These are phyloP conservation scores for Ormyrus rosae DNA, from an alignment of 2,888 invertebrate species.

Conservation along the genomic window DNA sequence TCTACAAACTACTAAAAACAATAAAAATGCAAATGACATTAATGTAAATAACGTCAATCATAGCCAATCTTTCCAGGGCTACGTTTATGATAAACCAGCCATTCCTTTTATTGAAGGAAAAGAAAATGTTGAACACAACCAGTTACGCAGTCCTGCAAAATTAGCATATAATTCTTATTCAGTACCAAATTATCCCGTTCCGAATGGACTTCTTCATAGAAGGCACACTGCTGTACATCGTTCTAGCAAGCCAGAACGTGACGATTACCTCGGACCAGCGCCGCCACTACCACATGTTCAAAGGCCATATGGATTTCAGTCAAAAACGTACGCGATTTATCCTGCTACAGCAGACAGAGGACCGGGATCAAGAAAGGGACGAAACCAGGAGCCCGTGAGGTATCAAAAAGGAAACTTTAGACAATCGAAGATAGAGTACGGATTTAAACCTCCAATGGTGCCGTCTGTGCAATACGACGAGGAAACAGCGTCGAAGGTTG, in stretches of 20 bases:
- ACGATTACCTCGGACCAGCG: slow-evolving; percentile 78
- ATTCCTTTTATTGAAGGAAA: slow-evolving; percentile 56
- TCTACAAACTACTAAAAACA: slow-evolving; percentile 36
- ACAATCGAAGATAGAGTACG: slow-evolving; percentile 86
- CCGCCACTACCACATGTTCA: slow-evolving; percentile 73
- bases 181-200: slow-evolving; percentile 49
- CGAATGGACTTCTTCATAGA: slow-evolving; percentile 57
- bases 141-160: slow-evolving; percentile 18
- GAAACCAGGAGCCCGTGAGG: slow-evolving; percentile 76
- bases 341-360: slow-evolving; percentile 42
- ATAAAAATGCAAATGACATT: slow-evolving; percentile 56
- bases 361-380: slow-evolving; percentile 69
- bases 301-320: slow-evolving; percentile 56
- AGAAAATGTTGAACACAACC: slow-evolving; percentile 26
- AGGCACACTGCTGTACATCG: slow-evolving; percentile 59
- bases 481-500: slow-evolving; percentile 75
- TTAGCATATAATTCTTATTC: slow-evolving; percentile 38
- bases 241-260: slow-evolving; percentile 51
- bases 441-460: slow-evolving; percentile 88
- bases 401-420: slow-evolving; percentile 78
- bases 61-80: slow-evolving; percentile 59
- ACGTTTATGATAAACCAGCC: slow-evolving; percentile 60
- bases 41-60: slow-evolving; percentile 44
- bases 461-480: slow-evolving; percentile 89
- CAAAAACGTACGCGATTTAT: slow-evolving; percentile 56